Base-by-base conservation (phyloP, 2,888 invertebrate genomes). In the Oscheius sp. region DNA sequence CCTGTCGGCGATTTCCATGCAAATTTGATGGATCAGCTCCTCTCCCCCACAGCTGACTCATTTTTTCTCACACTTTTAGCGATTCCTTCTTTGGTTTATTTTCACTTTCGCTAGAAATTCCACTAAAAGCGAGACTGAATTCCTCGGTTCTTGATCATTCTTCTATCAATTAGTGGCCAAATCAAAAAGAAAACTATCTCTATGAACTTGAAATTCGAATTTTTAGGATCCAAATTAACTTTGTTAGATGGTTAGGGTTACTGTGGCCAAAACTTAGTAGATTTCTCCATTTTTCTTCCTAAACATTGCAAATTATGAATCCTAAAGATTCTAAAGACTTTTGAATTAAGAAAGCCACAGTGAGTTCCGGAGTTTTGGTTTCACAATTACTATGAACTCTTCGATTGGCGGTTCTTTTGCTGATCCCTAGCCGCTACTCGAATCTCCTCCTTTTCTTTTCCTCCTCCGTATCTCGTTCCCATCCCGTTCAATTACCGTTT, bases 1-100 rank as follows among this genome's bases (percentile, higher is more conserved):
- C 55, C 55, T 52, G 52, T 52, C 52, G 52, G 34, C 37, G 33
- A 55, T 55, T 55, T 55, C 55, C 55, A 55, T 55, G 55, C 37
- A 55, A 55, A 55, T 55, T 55, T 55, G 55, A 55, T 55, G 37
- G 55, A 55, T 55, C 55, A 17, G 33, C 23, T 45, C 33, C 55
- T n/a, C n/a, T n/a, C 37, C 23, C 20, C 61, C 34, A n/a, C 27
- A 33, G 29, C 27, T 65, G 23, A 3, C 48, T 46, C 64, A 2
- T 20, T 37, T 17, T 45, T 27, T 25, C 29, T 2, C 23, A 0
- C 15, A n/a, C n/a, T n/a, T 45, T 8, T 37, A 12, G 27, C 33
- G 15, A 8, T 15, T n/a, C n/a, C 17, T 31, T n/a, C 39, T 55
- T 34, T 31, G 4, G 29, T 45, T 34, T n/a, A 27, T 25, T n/a